Base-by-base conservation (phyloP, 1,140 invertebrate genomes). In the Pseudachorutes palmiensis region DNA sequence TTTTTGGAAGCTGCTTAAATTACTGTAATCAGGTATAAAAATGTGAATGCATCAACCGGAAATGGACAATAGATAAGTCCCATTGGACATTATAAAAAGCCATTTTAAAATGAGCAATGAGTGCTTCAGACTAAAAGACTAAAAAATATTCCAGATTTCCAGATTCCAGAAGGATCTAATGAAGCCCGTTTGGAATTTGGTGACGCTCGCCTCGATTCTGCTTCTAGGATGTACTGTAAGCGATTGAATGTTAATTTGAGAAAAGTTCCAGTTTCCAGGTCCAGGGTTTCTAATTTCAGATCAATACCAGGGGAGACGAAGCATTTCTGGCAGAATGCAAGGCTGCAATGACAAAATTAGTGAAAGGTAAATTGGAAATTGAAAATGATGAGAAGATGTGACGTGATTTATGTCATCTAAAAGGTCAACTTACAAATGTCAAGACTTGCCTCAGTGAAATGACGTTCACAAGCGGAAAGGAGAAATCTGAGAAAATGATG, bases 391-490 rank as follows among this genome's bases (percentile, higher is more conserved):
- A 41, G 36, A 41, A 41, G 19, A 9, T 19, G 36, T 19, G 5
- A 41, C 19, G 19, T 19, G 5, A 5, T 41, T 41, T 19, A 41
- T 9, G 36, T 9, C 5, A 9, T 41, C 36, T 41, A 41, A 41
- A 41, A 41, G 36, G 36, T 19, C 36, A 41, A 19, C 36, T 41
- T 41, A 41, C 36, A 5, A 5, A 41, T 41, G 36, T 41, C 19
- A 41, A 41, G 36, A 41, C 36, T 5, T 66, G 64, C 30, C 9
- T 32, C 12, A 41, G 28, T 5, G 28, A 61, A 62, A 62, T 66
- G 51, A 60, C 33, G 32, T 66, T 66, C 31, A 66, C 60, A 26
- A 60, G 60, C 30, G 64, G 64, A 30, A 66, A 66, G 30, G 64
- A 66, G 19, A 66, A 66, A 60, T 28, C 36, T 30, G 24, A 30